Conservation (phyloP, 2,113 vertebrate species). For the Sprattus sprattus region DNA sequence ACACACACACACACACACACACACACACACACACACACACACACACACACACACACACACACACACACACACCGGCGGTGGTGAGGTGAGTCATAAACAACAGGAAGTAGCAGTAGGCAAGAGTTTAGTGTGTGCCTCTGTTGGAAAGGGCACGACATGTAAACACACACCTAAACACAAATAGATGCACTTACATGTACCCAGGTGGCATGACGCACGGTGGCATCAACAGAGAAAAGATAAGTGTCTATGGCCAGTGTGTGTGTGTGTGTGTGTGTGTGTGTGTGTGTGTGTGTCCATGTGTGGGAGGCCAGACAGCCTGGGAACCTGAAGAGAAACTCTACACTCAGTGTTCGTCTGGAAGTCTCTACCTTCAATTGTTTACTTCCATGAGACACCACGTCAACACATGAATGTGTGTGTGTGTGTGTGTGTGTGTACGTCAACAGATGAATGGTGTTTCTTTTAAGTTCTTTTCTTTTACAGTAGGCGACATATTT, state of each 20-base stretch:
- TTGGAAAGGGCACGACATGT: not conserved
- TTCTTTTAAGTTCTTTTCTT: too few species aligned
- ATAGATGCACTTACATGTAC: not conserved
- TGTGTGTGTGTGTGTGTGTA: too few species aligned
- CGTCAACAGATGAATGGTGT: not conserved
- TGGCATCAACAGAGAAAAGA: not conserved
- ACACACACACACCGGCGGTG: conserved; percentile 36
- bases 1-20: not conserved
- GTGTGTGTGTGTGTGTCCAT: too few species aligned
- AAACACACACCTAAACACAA: not conserved
- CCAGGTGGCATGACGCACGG: conserved; percentile 15
- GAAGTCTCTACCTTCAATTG: too few species aligned
- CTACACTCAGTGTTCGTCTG: too few species aligned
- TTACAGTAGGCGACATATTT: too few species aligned
- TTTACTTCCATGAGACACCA: too few species aligned
- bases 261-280: too few species aligned
- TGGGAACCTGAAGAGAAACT: not conserved
- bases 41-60: conserved; percentile 5
- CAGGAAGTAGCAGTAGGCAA: conserved; percentile 54
- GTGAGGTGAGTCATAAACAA: conserved; percentile 57
- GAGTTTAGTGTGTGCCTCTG: not conserved
- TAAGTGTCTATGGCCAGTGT: not conserved
- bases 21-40: conserved; percentile 17
- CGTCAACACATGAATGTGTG: not conserved
- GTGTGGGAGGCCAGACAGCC: not conserved